phyloP scores from a whole-genome alignment of 2,888 invertebrate genomes.

The Cheilosia pagana region DNA sequence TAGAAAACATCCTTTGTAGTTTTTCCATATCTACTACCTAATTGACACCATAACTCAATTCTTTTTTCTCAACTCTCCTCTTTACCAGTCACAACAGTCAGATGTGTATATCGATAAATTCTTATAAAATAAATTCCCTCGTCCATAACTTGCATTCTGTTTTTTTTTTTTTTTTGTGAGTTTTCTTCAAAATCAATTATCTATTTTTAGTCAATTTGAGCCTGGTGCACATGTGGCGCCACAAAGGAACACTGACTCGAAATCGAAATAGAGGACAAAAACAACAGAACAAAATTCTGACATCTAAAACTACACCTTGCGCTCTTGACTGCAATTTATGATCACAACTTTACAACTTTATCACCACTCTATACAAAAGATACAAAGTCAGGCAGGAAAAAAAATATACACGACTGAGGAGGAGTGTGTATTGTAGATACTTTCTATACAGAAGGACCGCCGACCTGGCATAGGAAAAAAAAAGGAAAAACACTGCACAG shows the following conservation, averaged over 20 bases:
- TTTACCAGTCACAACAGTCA: constrained; percentile 6
- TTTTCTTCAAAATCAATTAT: constrained; percentile 56
- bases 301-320: constrained; percentile 75
- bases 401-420: constrained; percentile 45
- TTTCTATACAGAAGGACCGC: constrained; percentile 49
- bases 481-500: constrained; percentile 47
- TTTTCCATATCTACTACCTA: not conserved
- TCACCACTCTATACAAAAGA: constrained; percentile 67
- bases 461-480: constrained; percentile 28
- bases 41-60: constrained; percentile 11
- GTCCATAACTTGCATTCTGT: constrained; percentile 24
- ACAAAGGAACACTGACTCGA: constrained; percentile 15
- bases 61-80: not conserved
- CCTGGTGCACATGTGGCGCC: constrained; percentile 71
- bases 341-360: constrained; percentile 75
- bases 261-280: not conserved
- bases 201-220: constrained; percentile 64
- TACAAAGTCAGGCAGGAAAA: constrained; percentile 40
- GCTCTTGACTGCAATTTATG: constrained; percentile 72
- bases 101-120: constrained; percentile 45
- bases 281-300: constrained; percentile 46
- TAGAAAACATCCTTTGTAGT: not conserved
- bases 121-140: constrained; percentile 43
- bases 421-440: constrained; percentile 28
- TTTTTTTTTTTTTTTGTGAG: constrained; percentile 4